A percentile compares a stretch with the other conserved stretches of the same genome.
Evolutionary conservation across 1,140 invertebrate species (phyloP).

Genomic region (Solen grandis): DNA sequence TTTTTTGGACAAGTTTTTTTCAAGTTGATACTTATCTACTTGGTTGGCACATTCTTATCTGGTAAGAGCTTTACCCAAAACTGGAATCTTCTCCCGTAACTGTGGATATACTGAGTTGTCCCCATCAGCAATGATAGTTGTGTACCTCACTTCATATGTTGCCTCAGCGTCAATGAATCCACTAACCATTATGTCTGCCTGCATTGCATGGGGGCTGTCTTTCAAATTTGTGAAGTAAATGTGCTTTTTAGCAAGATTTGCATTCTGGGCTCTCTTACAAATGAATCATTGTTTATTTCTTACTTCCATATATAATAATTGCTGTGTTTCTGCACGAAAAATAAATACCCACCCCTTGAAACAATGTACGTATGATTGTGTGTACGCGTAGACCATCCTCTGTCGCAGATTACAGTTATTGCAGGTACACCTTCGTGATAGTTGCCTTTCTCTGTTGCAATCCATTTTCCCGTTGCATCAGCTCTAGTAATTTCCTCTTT

Average conservation of each 20-base stretch:
- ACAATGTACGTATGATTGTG: slow-evolving; percentile 48
- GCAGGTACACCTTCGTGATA: slow-evolving; percentile 42
- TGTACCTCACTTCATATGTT: slow-evolving; percentile 78
- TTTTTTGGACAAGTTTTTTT: too few species aligned
- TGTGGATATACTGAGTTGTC: slow-evolving; percentile 77
- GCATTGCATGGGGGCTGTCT: slow-evolving; percentile 78
- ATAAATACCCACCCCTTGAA: slow-evolving; percentile 60
- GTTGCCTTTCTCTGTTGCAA: neutral
- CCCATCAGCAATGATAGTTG: slow-evolving; percentile 78
- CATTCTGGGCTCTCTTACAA: slow-evolving; percentile 57
- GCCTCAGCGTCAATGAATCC: slow-evolving; percentile 77
- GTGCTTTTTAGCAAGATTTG: neutral
- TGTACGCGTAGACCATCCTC: slow-evolving; percentile 38
- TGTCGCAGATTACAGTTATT: slow-evolving; percentile 37
- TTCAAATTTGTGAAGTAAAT: slow-evolving; percentile 74
- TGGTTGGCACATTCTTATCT: slow-evolving; percentile 54
- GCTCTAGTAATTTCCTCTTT: too few species aligned
- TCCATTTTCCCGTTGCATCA: slow-evolving; percentile 14
- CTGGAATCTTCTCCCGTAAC: slow-evolving; percentile 63
- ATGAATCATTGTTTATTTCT: slow-evolving; percentile 78
- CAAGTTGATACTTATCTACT: slow-evolving; percentile 30
- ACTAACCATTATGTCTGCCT: slow-evolving; percentile 78
- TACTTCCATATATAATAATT: slow-evolving; percentile 77
- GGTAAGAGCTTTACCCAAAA: slow-evolving; percentile 30
- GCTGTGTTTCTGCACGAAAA: slow-evolving; percentile 73